A percentile compares a stretch with the other conserved stretches of the same genome.
phyloP scores from a whole-genome alignment of 2,797 vertebrate genomes.

The Melanotaenia parkinsoni region DNA sequence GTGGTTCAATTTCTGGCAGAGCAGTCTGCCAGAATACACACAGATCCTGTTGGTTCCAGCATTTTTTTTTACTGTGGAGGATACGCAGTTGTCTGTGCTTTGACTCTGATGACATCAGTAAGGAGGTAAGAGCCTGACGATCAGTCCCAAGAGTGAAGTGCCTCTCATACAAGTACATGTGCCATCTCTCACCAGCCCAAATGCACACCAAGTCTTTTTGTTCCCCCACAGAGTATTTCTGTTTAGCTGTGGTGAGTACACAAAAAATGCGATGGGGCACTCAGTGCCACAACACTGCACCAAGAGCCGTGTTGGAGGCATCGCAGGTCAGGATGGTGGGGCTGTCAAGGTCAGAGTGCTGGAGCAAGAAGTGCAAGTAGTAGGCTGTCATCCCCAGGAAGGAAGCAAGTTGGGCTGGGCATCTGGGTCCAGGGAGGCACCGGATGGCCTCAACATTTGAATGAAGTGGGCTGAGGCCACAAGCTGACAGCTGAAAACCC shows the following conservation, averaged over 20 bases:
- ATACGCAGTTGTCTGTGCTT: too few relatives aligned
- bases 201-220: background rate
- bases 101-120: too few relatives aligned
- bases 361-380: background rate
- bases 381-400: slow-evolving; percentile 1
- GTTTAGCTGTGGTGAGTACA: background rate
- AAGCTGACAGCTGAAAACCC: too few relatives aligned
- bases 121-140: too few relatives aligned
- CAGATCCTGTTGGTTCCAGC: too few relatives aligned
- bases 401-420: background rate
- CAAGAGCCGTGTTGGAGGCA: background rate
- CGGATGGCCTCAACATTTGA: too few relatives aligned
- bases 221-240: background rate
- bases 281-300: background rate
- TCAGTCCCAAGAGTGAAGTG: too few relatives aligned
- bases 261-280: background rate
- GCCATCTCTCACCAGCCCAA: background rate
- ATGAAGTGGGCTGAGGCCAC: too few relatives aligned
- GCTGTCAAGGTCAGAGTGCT: background rate
- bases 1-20: too few relatives aligned
- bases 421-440: background rate
- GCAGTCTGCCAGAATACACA: too few relatives aligned
- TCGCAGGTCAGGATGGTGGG: background rate
- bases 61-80: too few relatives aligned
- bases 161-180: background rate